These are phyloP conservation scores for Chelonus insularis DNA, from an alignment of 1,140 invertebrate genomes.

Conservation along the genomic window DNA sequence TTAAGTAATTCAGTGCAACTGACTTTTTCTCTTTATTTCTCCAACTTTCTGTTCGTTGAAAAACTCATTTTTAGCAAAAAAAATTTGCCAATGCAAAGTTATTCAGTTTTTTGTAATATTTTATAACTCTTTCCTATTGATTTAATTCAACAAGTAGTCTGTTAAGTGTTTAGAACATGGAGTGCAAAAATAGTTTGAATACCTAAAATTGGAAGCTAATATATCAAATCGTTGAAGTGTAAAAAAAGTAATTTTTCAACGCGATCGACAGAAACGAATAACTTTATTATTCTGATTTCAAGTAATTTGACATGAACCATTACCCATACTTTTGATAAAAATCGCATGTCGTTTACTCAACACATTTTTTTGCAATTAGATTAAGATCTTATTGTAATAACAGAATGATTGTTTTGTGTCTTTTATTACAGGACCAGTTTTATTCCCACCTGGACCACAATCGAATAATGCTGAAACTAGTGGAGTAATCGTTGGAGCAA, in stretches of 20 bases:
- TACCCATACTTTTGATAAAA: not conserved
- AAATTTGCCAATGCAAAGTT: too few species aligned
- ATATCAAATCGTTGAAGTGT: not conserved
- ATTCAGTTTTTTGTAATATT: too few species aligned
- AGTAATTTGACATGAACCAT: slow-evolving; percentile 1
- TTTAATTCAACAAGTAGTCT: too few species aligned
- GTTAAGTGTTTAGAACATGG: too few species aligned
- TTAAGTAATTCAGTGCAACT: too few species aligned
- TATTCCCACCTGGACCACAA: slow-evolving; percentile 70
- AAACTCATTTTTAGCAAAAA: too few species aligned
- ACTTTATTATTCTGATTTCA: not conserved
- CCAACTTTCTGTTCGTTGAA: too few species aligned
- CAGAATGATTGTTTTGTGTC: not conserved
- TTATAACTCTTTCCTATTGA: too few species aligned
- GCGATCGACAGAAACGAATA: not conserved
- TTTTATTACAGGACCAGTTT: slow-evolving; percentile 66
- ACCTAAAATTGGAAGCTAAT: not conserved
- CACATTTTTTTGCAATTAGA: too few species aligned
- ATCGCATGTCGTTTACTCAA: not conserved
- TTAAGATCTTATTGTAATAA: not conserved
- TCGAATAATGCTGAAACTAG: slow-evolving; percentile 67
- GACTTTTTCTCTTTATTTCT: too few species aligned
- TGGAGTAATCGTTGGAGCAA: slow-evolving; percentile 72
- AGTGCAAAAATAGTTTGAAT: not conserved
- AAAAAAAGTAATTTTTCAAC: not conserved